Percentiles rank a stretch among this genome's conserved stretches.
Conservation (phyloP, 2,113 vertebrate genomes). For the Notechis scutatus region DNA sequence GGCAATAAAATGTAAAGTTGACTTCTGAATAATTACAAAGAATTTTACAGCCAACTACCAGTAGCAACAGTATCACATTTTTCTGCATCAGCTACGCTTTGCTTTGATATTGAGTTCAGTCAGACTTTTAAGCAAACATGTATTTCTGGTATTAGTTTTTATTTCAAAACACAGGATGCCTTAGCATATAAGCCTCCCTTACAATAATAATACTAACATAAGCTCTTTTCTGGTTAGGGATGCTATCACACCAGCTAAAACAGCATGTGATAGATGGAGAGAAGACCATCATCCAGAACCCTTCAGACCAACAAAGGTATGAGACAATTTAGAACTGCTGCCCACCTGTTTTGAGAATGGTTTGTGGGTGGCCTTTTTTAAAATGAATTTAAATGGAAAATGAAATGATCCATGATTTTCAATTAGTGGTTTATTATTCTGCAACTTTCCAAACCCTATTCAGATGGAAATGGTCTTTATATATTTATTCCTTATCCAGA, state of each 20-base stretch:
- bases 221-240: conserved; percentile 69
- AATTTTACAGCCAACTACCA: background rate
- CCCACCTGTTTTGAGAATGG: fast-evolving
- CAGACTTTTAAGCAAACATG: fast-evolving
- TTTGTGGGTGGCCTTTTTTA: background rate
- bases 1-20: fast-evolving
- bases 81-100: background rate
- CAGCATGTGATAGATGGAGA: conserved; percentile 96
- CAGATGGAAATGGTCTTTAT: background rate
- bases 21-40: background rate
- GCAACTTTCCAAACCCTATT: background rate
- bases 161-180: background rate
- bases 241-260: conserved; percentile 96
- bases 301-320: conserved; percentile 94
- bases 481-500: conserved; percentile 61
- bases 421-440: background rate
- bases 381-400: fast-evolving
- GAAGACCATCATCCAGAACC: conserved; percentile 98
- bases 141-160: background rate
- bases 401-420: background rate
- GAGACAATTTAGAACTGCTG: background rate
- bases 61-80: background rate
- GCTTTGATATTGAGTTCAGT: background rate
- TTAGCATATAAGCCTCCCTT: background rate
- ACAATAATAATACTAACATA: background rate